Conservation (phyloP, 2,797 vertebrate species). For the Sebastes diaconus region DNA sequence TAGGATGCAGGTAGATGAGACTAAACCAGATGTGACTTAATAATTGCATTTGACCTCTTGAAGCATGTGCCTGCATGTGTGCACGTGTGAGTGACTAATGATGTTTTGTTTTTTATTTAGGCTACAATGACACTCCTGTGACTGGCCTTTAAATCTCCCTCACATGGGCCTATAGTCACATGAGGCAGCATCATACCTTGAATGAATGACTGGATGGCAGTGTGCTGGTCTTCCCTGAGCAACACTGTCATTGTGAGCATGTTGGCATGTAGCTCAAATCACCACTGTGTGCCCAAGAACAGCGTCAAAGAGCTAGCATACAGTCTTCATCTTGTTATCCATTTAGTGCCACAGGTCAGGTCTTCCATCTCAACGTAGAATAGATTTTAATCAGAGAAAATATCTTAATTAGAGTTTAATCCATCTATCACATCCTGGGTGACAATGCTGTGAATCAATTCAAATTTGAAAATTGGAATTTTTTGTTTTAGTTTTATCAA, state of each 20-base stretch:
- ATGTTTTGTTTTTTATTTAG: conserved; percentile 54
- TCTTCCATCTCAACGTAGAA: background rate
- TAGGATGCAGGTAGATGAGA: background rate
- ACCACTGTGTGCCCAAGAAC: background rate
- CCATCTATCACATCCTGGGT: background rate
- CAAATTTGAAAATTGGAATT: background rate
- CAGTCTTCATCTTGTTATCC: background rate
- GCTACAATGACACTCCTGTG: conserved; percentile 70
- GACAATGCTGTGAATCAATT: no score
- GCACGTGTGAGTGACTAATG: conserved; percentile 1
- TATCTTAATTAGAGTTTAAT: background rate
- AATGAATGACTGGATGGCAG: conserved; percentile 56
- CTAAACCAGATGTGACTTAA: background rate
- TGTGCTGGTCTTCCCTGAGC: conserved; percentile 27
- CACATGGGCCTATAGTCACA: conserved; percentile 77
- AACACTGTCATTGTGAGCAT: background rate
- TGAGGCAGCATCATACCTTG: conserved; percentile 70
- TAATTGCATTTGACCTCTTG: conserved; percentile 17
- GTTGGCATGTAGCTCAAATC: background rate
- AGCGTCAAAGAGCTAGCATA: background rate
- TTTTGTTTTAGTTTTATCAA: background rate
- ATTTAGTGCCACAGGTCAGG: background rate
- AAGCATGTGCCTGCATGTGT: conserved; percentile 1
- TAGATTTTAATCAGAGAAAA: background rate
- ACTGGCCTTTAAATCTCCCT: conserved; percentile 72